These are phyloP conservation scores for Glomeris maerens DNA, from an alignment of 1,140 invertebrate genomes.

Conservation along the genomic window DNA sequence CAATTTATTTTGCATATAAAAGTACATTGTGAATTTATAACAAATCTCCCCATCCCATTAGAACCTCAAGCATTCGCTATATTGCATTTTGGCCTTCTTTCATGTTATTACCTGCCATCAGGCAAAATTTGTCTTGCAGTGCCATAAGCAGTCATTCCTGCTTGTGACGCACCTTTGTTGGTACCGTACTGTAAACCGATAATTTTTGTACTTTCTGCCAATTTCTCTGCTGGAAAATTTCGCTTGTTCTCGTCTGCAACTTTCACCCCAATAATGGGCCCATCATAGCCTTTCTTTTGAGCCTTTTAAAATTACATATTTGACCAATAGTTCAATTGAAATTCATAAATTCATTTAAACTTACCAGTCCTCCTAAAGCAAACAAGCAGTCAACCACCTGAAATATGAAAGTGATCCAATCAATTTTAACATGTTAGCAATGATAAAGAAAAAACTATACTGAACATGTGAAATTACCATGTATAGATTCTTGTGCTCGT, in stretches of 20 bases:
- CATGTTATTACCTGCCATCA: slow-evolving; percentile 26
- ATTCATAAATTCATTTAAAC: slow-evolving; percentile 15
- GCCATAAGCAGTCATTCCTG: slow-evolving; percentile 42
- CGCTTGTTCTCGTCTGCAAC: slow-evolving; percentile 38
- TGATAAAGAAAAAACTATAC: too few relatives aligned
- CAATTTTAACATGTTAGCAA: too few relatives aligned
- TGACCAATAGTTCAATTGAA: neutral
- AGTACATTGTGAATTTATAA: too few relatives aligned
- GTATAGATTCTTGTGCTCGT: slow-evolving; percentile 47
- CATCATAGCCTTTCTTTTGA: slow-evolving; percentile 36
- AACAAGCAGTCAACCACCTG: slow-evolving; percentile 32
- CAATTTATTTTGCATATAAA: too few relatives aligned
- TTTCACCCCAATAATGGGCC: slow-evolving; percentile 39
- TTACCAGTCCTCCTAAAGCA: slow-evolving; percentile 31
- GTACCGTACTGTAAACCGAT: slow-evolving; percentile 39
- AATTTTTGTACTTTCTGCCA: slow-evolving; percentile 37
- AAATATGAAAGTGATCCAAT: slow-evolving; percentile 8
- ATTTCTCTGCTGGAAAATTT: slow-evolving; percentile 32
- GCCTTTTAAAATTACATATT: too few relatives aligned
- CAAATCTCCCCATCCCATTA: too few relatives aligned
- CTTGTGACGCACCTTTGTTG: slow-evolving; percentile 39
- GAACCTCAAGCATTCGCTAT: too few relatives aligned
- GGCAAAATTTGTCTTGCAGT: slow-evolving; percentile 38
- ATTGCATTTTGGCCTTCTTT: too few relatives aligned
- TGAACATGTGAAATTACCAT: slow-evolving; percentile 34